Evolutionary conservation across 2,888 invertebrate species (phyloP).

Genomic region (Limnephilus marmoratus): DNA sequence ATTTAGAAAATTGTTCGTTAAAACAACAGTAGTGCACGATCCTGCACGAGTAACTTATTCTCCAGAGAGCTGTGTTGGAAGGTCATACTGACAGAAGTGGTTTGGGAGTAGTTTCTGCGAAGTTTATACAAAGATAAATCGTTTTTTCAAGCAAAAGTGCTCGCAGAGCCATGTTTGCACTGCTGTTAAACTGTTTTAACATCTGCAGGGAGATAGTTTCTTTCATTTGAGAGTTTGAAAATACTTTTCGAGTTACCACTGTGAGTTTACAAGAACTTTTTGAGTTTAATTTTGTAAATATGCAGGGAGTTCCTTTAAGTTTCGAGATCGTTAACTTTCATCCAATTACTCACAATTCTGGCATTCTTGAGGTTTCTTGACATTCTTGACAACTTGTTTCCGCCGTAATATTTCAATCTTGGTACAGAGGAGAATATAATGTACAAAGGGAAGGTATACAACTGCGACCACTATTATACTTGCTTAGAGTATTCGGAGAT

Average conservation of each 20-base stretch:
- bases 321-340: not conserved
- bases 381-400: not conserved
- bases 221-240: not conserved
- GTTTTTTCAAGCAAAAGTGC: no score
- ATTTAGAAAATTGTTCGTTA: not conserved
- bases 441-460: not conserved
- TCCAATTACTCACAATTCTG: not conserved
- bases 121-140: not conserved
- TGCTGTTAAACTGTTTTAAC: no score
- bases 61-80: not conserved
- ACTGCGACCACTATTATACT: not conserved
- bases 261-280: not conserved
- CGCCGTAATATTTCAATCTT: not conserved
- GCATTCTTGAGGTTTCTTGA: not conserved
- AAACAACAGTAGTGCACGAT: not conserved
- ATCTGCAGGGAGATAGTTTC: no score
- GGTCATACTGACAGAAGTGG: not conserved
- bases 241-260: not conserved
- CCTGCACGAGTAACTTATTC: not conserved
- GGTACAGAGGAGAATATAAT: not conserved
- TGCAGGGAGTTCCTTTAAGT: not conserved
- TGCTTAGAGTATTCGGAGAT: not conserved
- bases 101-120: not conserved
- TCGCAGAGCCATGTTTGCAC: no score
- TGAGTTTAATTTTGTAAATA: not conserved